A percentile compares a stretch with the other conserved stretches of the same genome.
These are phyloP conservation scores for Semotilus atromaculatus DNA, from an alignment of 2,797 vertebrate genomes.

Conservation along the genomic window DNA sequence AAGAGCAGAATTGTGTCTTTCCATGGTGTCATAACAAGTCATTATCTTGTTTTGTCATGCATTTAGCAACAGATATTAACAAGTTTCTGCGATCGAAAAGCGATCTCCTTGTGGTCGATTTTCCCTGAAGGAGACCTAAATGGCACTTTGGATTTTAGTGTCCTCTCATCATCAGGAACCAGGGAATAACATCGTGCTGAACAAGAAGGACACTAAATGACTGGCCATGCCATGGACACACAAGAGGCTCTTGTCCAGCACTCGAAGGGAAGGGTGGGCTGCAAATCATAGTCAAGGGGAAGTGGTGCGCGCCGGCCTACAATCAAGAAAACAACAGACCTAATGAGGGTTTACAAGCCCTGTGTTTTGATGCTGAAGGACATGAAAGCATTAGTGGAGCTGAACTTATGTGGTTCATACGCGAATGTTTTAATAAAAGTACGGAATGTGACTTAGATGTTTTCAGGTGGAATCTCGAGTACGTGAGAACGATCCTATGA, in stretches of 20 bases:
- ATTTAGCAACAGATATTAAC: conserved; percentile 42
- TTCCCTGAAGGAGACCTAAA: conserved; percentile 44
- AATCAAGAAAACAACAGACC: conserved; percentile 47
- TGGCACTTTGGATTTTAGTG: conserved; percentile 11
- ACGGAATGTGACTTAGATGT: neutral
- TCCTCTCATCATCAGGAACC: conserved; percentile 53
- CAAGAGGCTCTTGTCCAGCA: conserved; percentile 49
- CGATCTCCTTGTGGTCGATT: conserved; percentile 45
- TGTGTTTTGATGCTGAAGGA: conserved; percentile 22
- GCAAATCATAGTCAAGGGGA: conserved; percentile 39
- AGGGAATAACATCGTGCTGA: conserved; percentile 26
- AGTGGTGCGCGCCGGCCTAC: conserved; percentile 17
- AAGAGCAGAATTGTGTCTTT: conserved; percentile 1
- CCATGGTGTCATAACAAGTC: conserved; percentile 33
- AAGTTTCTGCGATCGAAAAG: conserved; percentile 34
- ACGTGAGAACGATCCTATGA: too few species aligned
- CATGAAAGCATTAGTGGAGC: neutral
- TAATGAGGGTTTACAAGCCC: conserved; percentile 47
- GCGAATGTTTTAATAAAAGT: neutral
- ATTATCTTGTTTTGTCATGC: conserved; percentile 44
- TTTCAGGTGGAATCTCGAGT: too few species aligned
- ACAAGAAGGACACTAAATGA: conserved; percentile 40
- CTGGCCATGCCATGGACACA: conserved; percentile 36
- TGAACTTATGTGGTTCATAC: neutral
- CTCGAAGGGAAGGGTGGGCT: conserved; percentile 41